Evolutionary conservation across 2,113 vertebrate genomes (phyloP), one percentile per base, ranked within the genome.

Genomic region (Thinocorus orbignyianus): DNA sequence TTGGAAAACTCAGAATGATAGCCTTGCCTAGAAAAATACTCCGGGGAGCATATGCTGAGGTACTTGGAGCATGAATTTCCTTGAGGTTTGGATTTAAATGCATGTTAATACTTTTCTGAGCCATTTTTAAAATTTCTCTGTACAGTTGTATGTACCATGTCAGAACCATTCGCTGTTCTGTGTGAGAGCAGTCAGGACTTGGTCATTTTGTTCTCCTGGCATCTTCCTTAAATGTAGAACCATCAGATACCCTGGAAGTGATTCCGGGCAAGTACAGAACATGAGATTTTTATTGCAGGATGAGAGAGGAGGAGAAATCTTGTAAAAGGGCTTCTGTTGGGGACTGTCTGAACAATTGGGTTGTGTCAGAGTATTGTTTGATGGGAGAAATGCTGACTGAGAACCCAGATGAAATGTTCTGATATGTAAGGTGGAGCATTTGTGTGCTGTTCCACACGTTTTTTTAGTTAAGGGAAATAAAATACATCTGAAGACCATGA

Each of bases 291-390:
- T 54, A 35, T 23, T 86, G 68, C 76, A 35, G 88, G 64, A 61
- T 81, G 62, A 74, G 58, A 78, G 49, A 60, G 31, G 41, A 68
- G 82, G 62, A 92, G 71, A 33, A 66, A 3, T 77, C 41, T 44
- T 41, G 46, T 86, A 30, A 61, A 73, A 86, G 48, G 28, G 24
- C 19, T 91, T 77, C 9, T 81, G 71, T 30, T 85, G 74, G 37
- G 35, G 30, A 39, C 60, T 42, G 12, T 33, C 51, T 28, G 57
- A 87, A 79, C 90, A 93, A 85, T 39, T 49, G 79, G 31, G 8
- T 90, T 82, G 30, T 82, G 86, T 90, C 86, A 90, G 68, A 42
- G 71, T 13, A 46, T 88, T 94, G 82, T 90, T 88, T 66, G 72
- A 13, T 62, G 0, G 11, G 51, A 86, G 91, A 39, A 88, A 26